Base-by-base conservation (phyloP, 1,140 invertebrate genomes). In the Bilobella aurantiaca region DNA sequence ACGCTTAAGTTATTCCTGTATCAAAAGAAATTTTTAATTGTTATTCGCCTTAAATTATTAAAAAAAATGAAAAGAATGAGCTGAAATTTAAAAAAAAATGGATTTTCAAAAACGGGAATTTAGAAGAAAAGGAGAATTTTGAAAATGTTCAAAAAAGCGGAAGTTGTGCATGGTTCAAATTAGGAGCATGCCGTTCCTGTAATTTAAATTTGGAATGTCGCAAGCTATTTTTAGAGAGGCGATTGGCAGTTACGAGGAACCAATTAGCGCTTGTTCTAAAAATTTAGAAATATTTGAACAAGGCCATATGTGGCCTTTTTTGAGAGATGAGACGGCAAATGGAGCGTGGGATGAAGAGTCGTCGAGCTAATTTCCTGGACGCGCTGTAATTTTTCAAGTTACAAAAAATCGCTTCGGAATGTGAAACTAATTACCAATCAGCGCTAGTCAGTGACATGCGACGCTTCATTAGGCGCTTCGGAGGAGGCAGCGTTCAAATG, bases 221-320 rank as follows among this genome's bases (percentile, higher is more conserved):
- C 37, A n/a, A 42, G n/a, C 37, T 42, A 8, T n/a, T 42, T 12
- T 42, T 42, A 42, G n/a, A 42, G 8, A 42, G 37, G 37, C 8
- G 8, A 12, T 42, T 42, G 37, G 66, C 56, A 62, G 66, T 56
- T n/a, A n/a, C n/a, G 56, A 68, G 27, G 49, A 58, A 60, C 62
- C 66, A 68, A 68, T 68, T 68, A 68, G 57, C 66, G 64, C 34
- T 28, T 68, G 66, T 68, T 53, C 57, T 59, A 63, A 68, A 63
- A 62, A 64, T 31, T 8, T 42, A 42, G 37, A 42, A 42, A 8
- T 42, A 12, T 42, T 46, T 31, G 12, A n/a, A n/a, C n/a, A n/a
- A n/a, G n/a, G n/a, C n/a, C n/a, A n/a, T n/a, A n/a, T n/a, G n/a
- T n/a, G n/a, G n/a, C n/a, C n/a, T n/a, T n/a, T n/a, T n/a, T n/a